Evolutionary conservation across 2,888 invertebrate genomes (phyloP).

Genomic region (Caenorhabditis doughertyi): DNA sequence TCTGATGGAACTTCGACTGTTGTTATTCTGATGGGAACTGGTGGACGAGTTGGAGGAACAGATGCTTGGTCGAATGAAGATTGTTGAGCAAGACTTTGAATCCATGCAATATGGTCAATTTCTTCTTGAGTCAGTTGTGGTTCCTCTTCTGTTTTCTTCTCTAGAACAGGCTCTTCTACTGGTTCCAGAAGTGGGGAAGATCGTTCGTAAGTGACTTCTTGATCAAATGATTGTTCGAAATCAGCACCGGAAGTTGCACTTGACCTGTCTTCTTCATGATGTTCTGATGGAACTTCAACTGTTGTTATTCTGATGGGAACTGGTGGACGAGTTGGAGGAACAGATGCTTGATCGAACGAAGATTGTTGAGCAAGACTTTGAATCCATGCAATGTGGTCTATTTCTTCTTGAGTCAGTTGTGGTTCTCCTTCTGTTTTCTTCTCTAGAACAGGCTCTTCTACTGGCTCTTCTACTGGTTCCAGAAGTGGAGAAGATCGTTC

Average conservation of each 20-base stretch:
- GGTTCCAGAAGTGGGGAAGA: constrained; percentile 3
- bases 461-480: constrained; percentile 18
- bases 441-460: not conserved
- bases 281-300: not conserved
- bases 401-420: constrained; percentile 56
- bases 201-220: constrained; percentile 4
- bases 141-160: not conserved
- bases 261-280: constrained; percentile 34
- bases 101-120: constrained; percentile 55
- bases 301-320: not conserved
- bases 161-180: not conserved
- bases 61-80: constrained; percentile 37
- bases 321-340: not conserved
- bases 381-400: constrained; percentile 65
- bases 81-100: constrained; percentile 41
- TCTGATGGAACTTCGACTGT: constrained; percentile 20
- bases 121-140: constrained; percentile 55
- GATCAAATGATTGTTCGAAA: constrained; percentile 31
- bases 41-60: constrained; percentile 5
- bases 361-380: constrained; percentile 46
- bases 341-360: constrained; percentile 9
- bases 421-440: not conserved
- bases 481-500: constrained; percentile 36
- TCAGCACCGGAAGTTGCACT: constrained; percentile 60
- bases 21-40: constrained; percentile 13